These are phyloP conservation scores for Drosophila kepulauana DNA, from an alignment of 1,140 invertebrate genomes.

Conservation along the genomic window DNA sequence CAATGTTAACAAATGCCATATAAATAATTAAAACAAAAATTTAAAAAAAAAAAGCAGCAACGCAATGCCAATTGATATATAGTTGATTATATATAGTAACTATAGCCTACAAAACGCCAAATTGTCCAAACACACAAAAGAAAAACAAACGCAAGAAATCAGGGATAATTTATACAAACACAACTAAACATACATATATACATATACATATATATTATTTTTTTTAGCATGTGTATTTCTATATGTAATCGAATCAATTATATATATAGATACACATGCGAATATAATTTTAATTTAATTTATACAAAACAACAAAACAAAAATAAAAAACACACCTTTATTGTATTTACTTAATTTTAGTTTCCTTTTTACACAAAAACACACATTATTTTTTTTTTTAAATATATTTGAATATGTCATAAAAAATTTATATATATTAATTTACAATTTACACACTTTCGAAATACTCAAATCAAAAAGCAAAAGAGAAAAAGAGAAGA, in stretches of 20 bases:
- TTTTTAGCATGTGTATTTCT: conserved; percentile 14
- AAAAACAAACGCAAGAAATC: conserved; percentile 50
- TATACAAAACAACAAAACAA: conserved; percentile 30
- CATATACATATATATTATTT: conserved; percentile 7
- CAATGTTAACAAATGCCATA: conserved; percentile 66
- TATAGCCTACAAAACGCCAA: conserved; percentile 69
- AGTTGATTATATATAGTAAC: conserved; percentile 19
- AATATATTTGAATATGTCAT: conserved; percentile 18
- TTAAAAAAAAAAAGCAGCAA: conserved; percentile 51
- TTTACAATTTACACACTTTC: conserved; percentile 11
- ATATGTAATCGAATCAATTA: conserved; percentile 11
- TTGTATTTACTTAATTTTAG: conserved; percentile 33
- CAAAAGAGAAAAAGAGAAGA: not conserved
- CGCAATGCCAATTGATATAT: conserved; percentile 74
- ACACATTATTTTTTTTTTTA: conserved; percentile 19
- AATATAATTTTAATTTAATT: conserved; percentile 31
- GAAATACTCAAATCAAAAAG: conserved; percentile 46
- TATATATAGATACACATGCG: conserved; percentile 21
- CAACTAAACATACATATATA: conserved; percentile 27
- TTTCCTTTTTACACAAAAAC: conserved; percentile 42
- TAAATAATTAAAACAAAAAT: conserved; percentile 56
- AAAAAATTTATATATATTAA: conserved; percentile 26
- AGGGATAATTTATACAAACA: conserved; percentile 60
- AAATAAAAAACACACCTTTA: conserved; percentile 15
- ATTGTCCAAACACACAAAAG: conserved; percentile 51